phyloP scores from a whole-genome alignment of 2,888 invertebrate genomes.

The Schizaphis graminum region DNA sequence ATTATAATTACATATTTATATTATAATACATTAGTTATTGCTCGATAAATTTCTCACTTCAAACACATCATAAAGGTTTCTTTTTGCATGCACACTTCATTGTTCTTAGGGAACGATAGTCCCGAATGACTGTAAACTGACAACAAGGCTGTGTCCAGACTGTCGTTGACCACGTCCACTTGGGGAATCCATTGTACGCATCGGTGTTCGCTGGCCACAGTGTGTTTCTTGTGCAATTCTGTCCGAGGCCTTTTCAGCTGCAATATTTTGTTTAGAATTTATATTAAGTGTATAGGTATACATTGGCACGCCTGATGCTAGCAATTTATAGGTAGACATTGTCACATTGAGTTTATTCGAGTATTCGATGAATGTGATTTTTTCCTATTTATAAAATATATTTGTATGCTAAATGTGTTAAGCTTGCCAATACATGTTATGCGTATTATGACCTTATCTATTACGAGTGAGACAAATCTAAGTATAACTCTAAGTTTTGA shows the following conservation, averaged over 20 bases:
- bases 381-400: neutral
- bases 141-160: constrained; percentile 51
- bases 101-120: constrained; percentile 30
- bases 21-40: neutral
- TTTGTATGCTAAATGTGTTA: neutral
- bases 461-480: neutral
- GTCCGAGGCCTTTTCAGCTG: neutral
- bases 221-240: constrained; percentile 46
- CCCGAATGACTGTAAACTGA: constrained; percentile 57
- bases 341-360: neutral
- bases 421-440: neutral
- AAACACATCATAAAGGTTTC: constrained; percentile 47
- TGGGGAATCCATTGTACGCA: constrained; percentile 48
- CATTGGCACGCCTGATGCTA: neutral
- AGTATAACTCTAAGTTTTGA: neutral
- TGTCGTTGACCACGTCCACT: constrained; percentile 33
- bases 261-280: neutral
- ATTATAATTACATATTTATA: neutral
- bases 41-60: constrained; percentile 28
- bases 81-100: constrained; percentile 57
- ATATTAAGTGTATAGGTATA: neutral
- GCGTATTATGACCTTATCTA: neutral
- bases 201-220: constrained; percentile 55
- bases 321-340: neutral
- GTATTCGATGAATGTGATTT: neutral